These are phyloP conservation scores for Phenganax stokvisi DNA, from an alignment of 92 coral and sea anemone genomes.

Conservation along the genomic window DNA sequence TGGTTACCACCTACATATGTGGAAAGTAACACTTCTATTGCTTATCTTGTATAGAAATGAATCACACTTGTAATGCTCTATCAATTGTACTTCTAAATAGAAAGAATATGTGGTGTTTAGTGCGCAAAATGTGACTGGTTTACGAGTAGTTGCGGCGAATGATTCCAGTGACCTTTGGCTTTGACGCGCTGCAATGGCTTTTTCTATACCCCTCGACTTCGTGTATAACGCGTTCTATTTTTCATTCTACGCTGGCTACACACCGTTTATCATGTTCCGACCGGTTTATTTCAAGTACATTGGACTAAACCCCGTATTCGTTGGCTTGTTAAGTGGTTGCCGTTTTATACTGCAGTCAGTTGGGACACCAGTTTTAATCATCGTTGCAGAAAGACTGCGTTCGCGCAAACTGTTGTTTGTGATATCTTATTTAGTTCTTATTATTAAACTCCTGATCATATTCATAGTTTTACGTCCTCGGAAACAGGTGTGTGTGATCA, in stretches of 20 bases:
- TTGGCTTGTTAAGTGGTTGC: constrained; percentile 68
- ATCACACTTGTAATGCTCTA: neutral
- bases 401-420: constrained; percentile 62
- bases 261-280: constrained; percentile 64
- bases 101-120: neutral
- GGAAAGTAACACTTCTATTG: too few species aligned
- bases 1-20: too few species aligned
- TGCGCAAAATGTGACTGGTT: neutral
- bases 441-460: constrained; percentile 24
- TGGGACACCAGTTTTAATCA: constrained; percentile 82
- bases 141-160: neutral
- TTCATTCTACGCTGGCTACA: constrained; percentile 76
- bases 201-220: neutral
- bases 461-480: constrained; percentile 26
- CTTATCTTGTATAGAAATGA: too few species aligned
- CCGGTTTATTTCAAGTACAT: constrained; percentile 84
- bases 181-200: neutral
- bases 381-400: constrained; percentile 65
- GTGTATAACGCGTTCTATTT: constrained; percentile 75
- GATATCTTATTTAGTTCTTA: constrained; percentile 36
- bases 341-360: constrained; percentile 81
- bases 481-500: constrained; percentile 23
- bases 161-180: neutral
- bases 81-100: neutral
- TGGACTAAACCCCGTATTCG: constrained; percentile 60